Evolutionary conservation across 2,888 invertebrate genomes (phyloP).

Genomic region (Rhagonycha lutea): DNA sequence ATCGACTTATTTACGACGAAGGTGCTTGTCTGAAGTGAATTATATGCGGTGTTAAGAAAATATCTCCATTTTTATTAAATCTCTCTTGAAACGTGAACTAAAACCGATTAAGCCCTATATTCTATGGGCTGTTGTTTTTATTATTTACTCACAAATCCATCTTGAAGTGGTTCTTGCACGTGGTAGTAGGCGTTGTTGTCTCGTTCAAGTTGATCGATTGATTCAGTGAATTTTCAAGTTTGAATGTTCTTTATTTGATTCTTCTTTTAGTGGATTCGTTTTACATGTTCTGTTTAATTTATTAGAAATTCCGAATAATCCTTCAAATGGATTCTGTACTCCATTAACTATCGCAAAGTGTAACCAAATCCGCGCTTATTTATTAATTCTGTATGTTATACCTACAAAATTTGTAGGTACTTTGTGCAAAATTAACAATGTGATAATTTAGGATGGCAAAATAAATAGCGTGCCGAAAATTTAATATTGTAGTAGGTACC

Average conservation of each 20-base stretch:
- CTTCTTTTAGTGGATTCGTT: constrained; percentile 15
- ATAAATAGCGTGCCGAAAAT: not conserved
- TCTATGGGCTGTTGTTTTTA: not conserved
- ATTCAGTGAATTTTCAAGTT: constrained; percentile 46
- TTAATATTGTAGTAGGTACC: not conserved
- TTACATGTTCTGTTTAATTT: not conserved
- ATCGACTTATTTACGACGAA: not conserved
- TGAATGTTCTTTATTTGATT: constrained; percentile 41
- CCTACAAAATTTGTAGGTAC: too few relatives aligned
- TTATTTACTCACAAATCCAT: constrained; percentile 33
- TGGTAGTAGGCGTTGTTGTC: constrained; percentile 41
- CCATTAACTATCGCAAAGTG: not conserved
- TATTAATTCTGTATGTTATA: too few relatives aligned
- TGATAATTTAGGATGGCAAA: not conserved
- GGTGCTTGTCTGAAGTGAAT: not conserved
- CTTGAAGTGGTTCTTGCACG: constrained; percentile 42
- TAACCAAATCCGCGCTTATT: too few relatives aligned
- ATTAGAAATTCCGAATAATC: not conserved
- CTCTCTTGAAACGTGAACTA: not conserved
- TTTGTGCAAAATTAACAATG: not conserved
- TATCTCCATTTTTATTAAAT: not conserved
- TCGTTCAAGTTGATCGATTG: constrained; percentile 42
- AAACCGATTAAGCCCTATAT: constrained; percentile 1
- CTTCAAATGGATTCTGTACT: not conserved
- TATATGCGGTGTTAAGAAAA: not conserved